phyloP scores from a whole-genome alignment of 2,888 invertebrate genomes.

The Agriopis leucophaearia region DNA sequence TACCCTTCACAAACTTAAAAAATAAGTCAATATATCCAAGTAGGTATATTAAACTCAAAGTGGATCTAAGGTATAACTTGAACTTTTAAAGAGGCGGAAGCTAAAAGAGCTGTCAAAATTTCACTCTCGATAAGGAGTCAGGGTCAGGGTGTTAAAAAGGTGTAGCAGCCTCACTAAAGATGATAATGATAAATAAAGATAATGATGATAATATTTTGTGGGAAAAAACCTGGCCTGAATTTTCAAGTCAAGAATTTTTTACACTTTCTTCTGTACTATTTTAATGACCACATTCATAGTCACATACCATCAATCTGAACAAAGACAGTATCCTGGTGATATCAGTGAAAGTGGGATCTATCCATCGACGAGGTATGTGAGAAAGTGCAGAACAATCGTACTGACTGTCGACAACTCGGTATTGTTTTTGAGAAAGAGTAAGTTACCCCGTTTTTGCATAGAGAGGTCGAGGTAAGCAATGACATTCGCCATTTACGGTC shows the following conservation, averaged over 20 bases:
- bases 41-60: too few relatives aligned
- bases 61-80: too few relatives aligned
- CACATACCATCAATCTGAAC: constrained; percentile 8
- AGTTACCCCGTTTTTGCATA: constrained; percentile 28
- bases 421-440: constrained; percentile 35
- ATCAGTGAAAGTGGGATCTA: constrained; percentile 62
- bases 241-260: neutral
- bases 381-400: constrained; percentile 30
- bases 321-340: constrained; percentile 40
- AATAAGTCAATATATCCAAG: too few relatives aligned
- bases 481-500: neutral
- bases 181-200: too few relatives aligned
- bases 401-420: constrained; percentile 16
- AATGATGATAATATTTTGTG: too few relatives aligned
- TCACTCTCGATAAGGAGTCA: too few relatives aligned
- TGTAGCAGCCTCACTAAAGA: too few relatives aligned
- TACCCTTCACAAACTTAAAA: neutral
- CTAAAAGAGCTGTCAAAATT: too few relatives aligned
- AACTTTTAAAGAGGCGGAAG: too few relatives aligned
- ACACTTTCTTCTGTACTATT: constrained; percentile 28
- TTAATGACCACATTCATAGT: constrained; percentile 3
- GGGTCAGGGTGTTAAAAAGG: too few relatives aligned
- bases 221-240: neutral
- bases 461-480: constrained; percentile 7
- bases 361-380: constrained; percentile 46